These are phyloP conservation scores for Meriones unguiculatus DNA, from an alignment of 2,113 vertebrate genomes.

Conservation along the genomic window DNA sequence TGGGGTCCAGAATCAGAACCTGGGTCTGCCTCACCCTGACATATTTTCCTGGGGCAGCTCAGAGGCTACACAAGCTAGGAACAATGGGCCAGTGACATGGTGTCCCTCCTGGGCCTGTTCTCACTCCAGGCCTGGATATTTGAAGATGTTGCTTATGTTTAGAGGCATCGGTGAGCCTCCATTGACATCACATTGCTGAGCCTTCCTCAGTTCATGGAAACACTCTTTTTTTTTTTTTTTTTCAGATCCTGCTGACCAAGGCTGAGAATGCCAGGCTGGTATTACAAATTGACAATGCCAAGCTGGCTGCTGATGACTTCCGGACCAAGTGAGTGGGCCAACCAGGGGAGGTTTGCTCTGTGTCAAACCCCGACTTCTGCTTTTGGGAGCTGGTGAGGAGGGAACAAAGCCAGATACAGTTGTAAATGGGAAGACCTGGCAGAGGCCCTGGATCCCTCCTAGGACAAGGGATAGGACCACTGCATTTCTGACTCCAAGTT, in stretches of 20 bases:
- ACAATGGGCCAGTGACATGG: not conserved
- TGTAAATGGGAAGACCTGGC: not conserved
- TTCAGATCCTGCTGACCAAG: constrained; percentile 81
- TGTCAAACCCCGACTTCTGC: not conserved
- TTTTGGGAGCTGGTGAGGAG: not conserved
- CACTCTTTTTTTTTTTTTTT: not conserved
- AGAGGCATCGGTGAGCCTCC: not conserved
- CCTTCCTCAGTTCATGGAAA: not conserved
- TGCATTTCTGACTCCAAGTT: not conserved
- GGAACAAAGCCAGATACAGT: not conserved
- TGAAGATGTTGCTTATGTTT: not conserved
- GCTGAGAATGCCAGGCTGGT: constrained; percentile 82
- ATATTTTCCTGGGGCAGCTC: fast-evolving
- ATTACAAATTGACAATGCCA: constrained; percentile 86
- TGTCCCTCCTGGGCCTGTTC: not conserved
- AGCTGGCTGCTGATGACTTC: constrained; percentile 86
- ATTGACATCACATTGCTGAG: fast-evolving
- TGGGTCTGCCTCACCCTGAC: not conserved
- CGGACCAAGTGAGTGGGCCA: constrained; percentile 84
- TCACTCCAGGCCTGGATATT: not conserved
- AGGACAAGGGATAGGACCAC: not conserved
- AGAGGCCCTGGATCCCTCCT: not conserved
- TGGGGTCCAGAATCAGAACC: not conserved
- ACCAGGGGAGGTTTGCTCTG: not conserved
- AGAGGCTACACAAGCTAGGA: not conserved